Evolutionary conservation across 2,797 vertebrate species (phyloP), one percentile per base, ranked within the genome.

Genomic region (Hydrocynus forskahlii): DNA sequence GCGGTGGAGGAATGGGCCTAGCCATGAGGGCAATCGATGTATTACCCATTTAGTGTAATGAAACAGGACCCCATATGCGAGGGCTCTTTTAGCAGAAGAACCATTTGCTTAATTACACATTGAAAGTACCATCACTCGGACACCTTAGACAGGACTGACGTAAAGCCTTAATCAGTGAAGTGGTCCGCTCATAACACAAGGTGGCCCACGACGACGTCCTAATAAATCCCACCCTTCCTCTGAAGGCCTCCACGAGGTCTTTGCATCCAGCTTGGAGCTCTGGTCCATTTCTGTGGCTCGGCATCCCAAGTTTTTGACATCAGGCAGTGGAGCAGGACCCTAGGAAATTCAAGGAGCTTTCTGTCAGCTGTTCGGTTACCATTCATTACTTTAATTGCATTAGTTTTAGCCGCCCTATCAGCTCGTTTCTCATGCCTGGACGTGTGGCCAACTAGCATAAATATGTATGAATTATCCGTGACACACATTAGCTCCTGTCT

Each of bases 41-140:
- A 81, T 68, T 67, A 74, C 78, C 59, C 68, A 78, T 83, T 85
- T 79, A 67, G 45, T 25, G 78, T 81, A 81, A 85, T 83, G 72
- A 85, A 84, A 81, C 29, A 67, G 63, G 85, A 76, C 71, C 67
- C 68, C 54, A 21, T 81, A 74, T 76, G 57, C 54, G 70, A 29
- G 74, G 29, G 16, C 43, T 59, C 38, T 69, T 71, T 48, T 40
- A 71, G 67, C 83, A 73, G 67, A 35, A 73, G 71, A 29, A 25
- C 81, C 83, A 86, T 85, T 81, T 74, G 83, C 67, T 54, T 85
- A 85, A 86, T 86, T 81, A 79, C 55, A 84, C 25, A 45, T 21
- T 29, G 75, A 78, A 78, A 67, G 79, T 69, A 73, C 70, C 19
- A 55, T 63, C 52, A 71, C 54, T 78, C 35, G 19, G 70, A 75